A percentile compares a stretch with the other conserved stretches of the same genome.
Evolutionary conservation across 92 coral and sea anemone species (phyloP).

Genomic region (Bergia puertoricense): DNA sequence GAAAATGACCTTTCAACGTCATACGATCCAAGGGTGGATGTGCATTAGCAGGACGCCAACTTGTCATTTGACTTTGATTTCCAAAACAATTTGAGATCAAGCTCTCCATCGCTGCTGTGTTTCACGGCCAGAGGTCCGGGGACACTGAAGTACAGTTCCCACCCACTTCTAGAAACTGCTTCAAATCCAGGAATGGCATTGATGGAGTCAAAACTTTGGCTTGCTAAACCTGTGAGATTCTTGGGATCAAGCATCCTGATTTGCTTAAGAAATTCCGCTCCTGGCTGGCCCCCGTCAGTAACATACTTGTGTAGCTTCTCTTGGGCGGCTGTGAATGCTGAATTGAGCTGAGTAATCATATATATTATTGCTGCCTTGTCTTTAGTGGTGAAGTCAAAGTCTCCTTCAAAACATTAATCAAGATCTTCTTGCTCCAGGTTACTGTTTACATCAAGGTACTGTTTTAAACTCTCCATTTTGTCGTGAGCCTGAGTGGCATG

Average conservation of each 20-base stretch:
- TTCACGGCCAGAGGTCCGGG: constrained; percentile 54
- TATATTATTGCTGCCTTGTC: constrained; percentile 10
- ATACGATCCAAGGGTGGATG: constrained; percentile 59
- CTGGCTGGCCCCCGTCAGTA: constrained; percentile 34
- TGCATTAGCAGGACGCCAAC: constrained; percentile 67
- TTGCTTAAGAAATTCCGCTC: constrained; percentile 31
- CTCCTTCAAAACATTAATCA: constrained; percentile 39
- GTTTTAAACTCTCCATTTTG: constrained; percentile 47
- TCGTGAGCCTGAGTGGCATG: constrained; percentile 54
- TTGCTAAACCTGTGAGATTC: background rate
- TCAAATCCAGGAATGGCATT: constrained; percentile 68
- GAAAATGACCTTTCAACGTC: constrained; percentile 66
- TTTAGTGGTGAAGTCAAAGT: background rate
- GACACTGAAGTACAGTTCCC: constrained; percentile 44
- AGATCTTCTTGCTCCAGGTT: constrained; percentile 28
- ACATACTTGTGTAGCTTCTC: constrained; percentile 28
- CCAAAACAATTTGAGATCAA: constrained; percentile 54
- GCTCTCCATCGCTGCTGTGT: constrained; percentile 29
- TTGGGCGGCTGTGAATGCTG: constrained; percentile 23
- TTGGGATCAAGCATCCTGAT: background rate
- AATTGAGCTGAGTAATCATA: background rate
- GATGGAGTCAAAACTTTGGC: constrained; percentile 23
- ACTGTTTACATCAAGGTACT: constrained; percentile 22
- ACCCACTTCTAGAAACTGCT: constrained; percentile 51
- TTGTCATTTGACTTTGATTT: constrained; percentile 45